These are phyloP conservation scores for Drosophila ercepeae DNA, from an alignment of 1,140 invertebrate genomes.

Conservation along the genomic window DNA sequence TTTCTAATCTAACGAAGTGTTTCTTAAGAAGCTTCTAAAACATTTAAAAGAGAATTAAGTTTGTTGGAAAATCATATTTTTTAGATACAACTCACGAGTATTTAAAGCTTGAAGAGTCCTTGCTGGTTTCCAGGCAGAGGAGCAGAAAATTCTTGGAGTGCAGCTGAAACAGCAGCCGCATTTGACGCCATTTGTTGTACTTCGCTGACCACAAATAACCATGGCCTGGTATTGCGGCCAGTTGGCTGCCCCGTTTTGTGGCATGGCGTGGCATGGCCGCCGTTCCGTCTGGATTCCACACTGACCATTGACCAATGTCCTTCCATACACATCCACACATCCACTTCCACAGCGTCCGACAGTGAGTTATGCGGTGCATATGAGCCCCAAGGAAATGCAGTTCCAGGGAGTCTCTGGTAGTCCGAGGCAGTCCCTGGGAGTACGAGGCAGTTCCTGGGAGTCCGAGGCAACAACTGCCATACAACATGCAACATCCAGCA, in stretches of 20 bases:
- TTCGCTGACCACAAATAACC: conserved; percentile 78
- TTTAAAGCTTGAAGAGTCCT: too few relatives aligned
- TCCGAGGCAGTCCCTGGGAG: too few relatives aligned
- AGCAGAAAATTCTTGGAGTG: conserved; percentile 4
- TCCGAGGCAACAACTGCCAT: conserved; percentile 7
- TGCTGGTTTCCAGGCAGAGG: too few relatives aligned
- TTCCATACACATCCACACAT: neutral
- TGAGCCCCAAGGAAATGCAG: conserved; percentile 61
- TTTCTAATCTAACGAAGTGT: too few relatives aligned
- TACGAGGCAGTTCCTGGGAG: too few relatives aligned
- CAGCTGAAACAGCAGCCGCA: conserved; percentile 18
- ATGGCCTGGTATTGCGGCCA: conserved; percentile 52
- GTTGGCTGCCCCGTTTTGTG: conserved; percentile 15
- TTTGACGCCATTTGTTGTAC: conserved; percentile 77
- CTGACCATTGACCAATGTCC: neutral
- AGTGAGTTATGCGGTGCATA: conserved; percentile 71
- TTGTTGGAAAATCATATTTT: too few relatives aligned
- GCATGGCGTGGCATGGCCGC: conserved; percentile 7
- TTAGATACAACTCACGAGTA: too few relatives aligned
- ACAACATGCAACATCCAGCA: neutral
- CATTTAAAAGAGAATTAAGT: too few relatives aligned
- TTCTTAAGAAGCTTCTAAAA: too few relatives aligned
- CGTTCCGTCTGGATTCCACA: neutral
- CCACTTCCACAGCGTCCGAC: conserved; percentile 20
- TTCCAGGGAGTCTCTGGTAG: conserved; percentile 21